Percentiles rank a stretch among this genome's conserved stretches.
Evolutionary conservation across 2,888 invertebrate genomes (phyloP).

Genomic region (Thera britannica): DNA sequence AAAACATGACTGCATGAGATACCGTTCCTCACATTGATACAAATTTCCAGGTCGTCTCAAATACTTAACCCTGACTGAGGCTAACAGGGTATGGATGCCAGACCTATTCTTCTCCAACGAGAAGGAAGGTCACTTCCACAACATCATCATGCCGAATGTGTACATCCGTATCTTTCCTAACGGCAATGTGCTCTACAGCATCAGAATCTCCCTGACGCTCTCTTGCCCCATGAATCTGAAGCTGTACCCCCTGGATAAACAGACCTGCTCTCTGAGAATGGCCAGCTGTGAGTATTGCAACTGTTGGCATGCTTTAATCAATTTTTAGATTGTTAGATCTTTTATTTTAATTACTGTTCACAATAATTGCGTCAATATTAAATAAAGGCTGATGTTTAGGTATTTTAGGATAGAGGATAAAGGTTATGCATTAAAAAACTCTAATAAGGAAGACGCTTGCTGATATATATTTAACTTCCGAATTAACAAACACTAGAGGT

Average conservation of each 20-base stretch:
- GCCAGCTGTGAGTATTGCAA: constrained; percentile 94
- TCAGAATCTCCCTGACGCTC: constrained; percentile 97
- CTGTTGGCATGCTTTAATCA: background rate
- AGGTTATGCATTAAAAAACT: background rate
- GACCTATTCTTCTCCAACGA: constrained; percentile 99
- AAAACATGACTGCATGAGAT: background rate
- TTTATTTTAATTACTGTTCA: background rate
- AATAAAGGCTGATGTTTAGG: too few species aligned
- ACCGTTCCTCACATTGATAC: background rate
- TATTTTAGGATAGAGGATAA: background rate
- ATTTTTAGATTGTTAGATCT: background rate
- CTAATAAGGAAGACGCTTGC: background rate
- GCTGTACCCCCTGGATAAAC: constrained; percentile 97
- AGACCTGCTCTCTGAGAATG: constrained; percentile 97
- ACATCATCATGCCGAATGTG: constrained; percentile 99
- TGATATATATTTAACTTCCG: background rate
- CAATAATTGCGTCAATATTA: background rate
- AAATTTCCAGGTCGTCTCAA: constrained; percentile 89
- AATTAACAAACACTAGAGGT: background rate
- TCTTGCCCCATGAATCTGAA: constrained; percentile 99
- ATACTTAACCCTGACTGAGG: constrained; percentile 96
- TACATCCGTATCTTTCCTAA: constrained; percentile 98
- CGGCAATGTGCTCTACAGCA: constrained; percentile 97
- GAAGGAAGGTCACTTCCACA: constrained; percentile 98
- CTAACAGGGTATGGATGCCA: constrained; percentile 99